Percentiles rank a stretch among this genome's conserved stretches.
These are phyloP conservation scores for Mycetomoellerius zeteki DNA, from an alignment of 1,140 invertebrate genomes.

Conservation along the genomic window DNA sequence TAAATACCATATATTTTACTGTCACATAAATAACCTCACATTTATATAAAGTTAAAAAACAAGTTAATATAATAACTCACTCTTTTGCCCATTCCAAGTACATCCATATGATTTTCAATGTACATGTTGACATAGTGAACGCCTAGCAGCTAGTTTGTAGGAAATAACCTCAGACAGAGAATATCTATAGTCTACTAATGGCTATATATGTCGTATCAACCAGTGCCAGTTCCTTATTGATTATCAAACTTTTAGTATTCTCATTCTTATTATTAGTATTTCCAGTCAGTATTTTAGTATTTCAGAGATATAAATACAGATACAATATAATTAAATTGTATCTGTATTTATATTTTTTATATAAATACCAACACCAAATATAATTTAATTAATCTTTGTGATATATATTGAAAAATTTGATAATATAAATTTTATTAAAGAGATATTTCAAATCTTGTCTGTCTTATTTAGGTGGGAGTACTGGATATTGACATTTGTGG, in stretches of 20 bases:
- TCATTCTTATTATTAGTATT: not conserved
- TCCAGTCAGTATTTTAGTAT: not conserved
- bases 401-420: conserved; percentile 9
- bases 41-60: not conserved
- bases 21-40: not conserved
- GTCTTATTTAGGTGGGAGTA: conserved; percentile 91
- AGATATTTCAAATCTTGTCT: conserved; percentile 24
- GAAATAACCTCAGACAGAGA: conserved; percentile 64
- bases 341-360: too few relatives aligned
- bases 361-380: not conserved
- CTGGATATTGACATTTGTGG: conserved; percentile 98
- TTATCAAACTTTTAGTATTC: conserved; percentile 63
- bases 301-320: not conserved
- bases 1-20: conserved; percentile 3
- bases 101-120: conserved; percentile 84
- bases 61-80: conserved; percentile 74
- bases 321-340: too few relatives aligned
- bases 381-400: conserved; percentile 22
- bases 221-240: conserved; percentile 83
- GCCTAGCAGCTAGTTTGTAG: not conserved
- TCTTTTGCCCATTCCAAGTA: conserved; percentile 82
- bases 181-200: conserved; percentile 63
- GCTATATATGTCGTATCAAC: conserved; percentile 79
- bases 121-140: conserved; percentile 79
- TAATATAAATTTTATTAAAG: conserved; percentile 5